A percentile compares a stretch with the other conserved stretches of the same genome.
Evolutionary conservation across 2,113 vertebrate species (phyloP).

Genomic region (Crypturellus undulatus): DNA sequence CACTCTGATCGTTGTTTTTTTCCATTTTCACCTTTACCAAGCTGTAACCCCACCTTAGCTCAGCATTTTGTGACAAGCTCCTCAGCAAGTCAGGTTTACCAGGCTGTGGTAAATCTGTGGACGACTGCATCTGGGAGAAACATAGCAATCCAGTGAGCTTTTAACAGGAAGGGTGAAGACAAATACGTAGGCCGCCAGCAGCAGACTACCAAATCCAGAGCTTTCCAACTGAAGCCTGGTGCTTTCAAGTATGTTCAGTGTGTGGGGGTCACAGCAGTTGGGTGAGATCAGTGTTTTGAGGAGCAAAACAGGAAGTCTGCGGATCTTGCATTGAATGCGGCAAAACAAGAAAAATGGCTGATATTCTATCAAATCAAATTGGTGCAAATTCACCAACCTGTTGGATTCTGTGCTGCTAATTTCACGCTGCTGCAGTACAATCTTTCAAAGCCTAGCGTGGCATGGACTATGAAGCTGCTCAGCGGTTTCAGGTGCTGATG

Average conservation of each 20-base stretch:
- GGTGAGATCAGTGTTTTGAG: neutral
- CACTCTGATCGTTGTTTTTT: neutral
- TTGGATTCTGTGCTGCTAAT: neutral
- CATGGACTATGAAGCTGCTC: neutral
- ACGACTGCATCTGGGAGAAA: neutral
- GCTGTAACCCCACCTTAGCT: neutral
- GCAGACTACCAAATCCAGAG: neutral
- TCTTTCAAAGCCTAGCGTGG: neutral
- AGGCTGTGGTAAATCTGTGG: neutral
- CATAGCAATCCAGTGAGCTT: neutral
- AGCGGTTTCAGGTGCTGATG: neutral
- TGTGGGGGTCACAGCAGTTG: neutral
- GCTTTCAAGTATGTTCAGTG: rapidly evolving
- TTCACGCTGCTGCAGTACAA: neutral
- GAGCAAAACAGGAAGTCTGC: neutral
- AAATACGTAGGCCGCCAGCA: neutral
- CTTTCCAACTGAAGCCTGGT: neutral
- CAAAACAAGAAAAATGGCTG: neutral
- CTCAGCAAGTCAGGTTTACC: neutral
- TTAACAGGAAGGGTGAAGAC: neutral
- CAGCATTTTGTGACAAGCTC: neutral
- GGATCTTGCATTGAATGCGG: neutral
- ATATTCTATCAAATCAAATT: neutral
- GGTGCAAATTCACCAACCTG: neutral
- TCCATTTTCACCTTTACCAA: neutral